Evolutionary conservation across 2,888 invertebrate species (phyloP), one percentile per base, ranked within the genome.

Genomic region (Melitaea athalia): DNA sequence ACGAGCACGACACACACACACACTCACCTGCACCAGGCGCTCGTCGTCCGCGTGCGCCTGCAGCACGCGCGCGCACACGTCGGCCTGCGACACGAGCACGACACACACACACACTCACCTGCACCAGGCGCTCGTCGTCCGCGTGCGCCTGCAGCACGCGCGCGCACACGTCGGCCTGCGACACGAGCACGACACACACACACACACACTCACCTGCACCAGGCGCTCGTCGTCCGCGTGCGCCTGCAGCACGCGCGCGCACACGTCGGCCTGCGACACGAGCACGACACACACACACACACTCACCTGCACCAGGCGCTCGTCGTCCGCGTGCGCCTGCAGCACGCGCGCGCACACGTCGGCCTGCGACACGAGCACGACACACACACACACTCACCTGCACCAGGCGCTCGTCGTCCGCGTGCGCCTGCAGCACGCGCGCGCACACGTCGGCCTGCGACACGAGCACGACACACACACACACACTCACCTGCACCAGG

Each of bases 1-100:
- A 82, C 68, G n/a, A 73, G 73, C 52, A 78, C 87, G 69, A 3
- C 49, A 63, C 67, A n/a, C n/a, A n/a, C n/a, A n/a, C n/a, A n/a
- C n/a, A n/a, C n/a, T n/a, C n/a, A n/a, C n/a, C n/a, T n/a, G n/a
- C n/a, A n/a, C n/a, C n/a, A n/a, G n/a, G 55, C 55, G 60, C 64
- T 60, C 57, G 64, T 64, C 38, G n/a, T 55, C 66, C 4, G 60
- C 60, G 53, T 33, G 49, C 15, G 49, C n/a, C n/a, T n/a, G n/a
- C n/a, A n/a, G n/a, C n/a, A n/a, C n/a, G n/a, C n/a, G 33, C 33
- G 33, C 33, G 33, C 33, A 33, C 33, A 33, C 33, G 33, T 33
- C 33, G 33, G 33, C 33, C 33, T 33, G 6, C 6, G 33, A 33
- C 6, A 33, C 33, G 33, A 33, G 33, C 33, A 33, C 33, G 33